Conservation (phyloP, 2,888 invertebrate species). For the Xestia rhomboidea region DNA sequence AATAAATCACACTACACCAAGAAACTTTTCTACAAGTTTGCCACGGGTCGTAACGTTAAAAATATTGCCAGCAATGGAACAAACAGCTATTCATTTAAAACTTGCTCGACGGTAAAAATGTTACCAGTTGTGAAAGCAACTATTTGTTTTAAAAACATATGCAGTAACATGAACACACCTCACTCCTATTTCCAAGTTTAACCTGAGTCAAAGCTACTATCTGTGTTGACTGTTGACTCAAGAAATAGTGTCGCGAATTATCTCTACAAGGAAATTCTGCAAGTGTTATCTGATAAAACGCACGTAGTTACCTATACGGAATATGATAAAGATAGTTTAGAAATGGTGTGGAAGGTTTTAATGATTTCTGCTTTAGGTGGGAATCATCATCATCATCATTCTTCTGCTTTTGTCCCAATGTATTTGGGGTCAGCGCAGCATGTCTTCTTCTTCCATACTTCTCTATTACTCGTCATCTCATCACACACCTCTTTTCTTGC, state of each 20-base stretch:
- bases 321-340: slow-evolving; percentile 25
- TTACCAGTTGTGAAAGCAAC: slow-evolving; percentile 13
- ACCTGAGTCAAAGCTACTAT: slow-evolving; percentile 56
- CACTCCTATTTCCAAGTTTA: slow-evolving; percentile 38
- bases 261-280: slow-evolving; percentile 68
- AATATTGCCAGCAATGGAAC: slow-evolving; percentile 6
- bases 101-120: slow-evolving; percentile 18
- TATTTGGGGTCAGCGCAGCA: no score
- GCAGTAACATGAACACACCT: slow-evolving; percentile 49
- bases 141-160: slow-evolving; percentile 38
- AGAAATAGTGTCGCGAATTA: slow-evolving; percentile 68
- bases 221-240: slow-evolving; percentile 57
- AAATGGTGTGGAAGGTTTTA: slow-evolving; percentile 20
- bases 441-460: no score
- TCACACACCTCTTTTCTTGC: no score
- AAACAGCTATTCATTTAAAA: slow-evolving; percentile 26
- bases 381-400: neutral
- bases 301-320: slow-evolving; percentile 46
- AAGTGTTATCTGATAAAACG: slow-evolving; percentile 56
- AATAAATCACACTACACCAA: slow-evolving; percentile 7
- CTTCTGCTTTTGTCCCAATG: no score
- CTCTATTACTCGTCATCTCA: no score
- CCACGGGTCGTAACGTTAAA: slow-evolving; percentile 4
- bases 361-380: neutral
- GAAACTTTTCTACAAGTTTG: slow-evolving; percentile 3